A percentile compares a stretch with the other conserved stretches of the same genome.
These are phyloP conservation scores for Idaea biselata DNA, from an alignment of 2,888 invertebrate genomes.

Conservation along the genomic window DNA sequence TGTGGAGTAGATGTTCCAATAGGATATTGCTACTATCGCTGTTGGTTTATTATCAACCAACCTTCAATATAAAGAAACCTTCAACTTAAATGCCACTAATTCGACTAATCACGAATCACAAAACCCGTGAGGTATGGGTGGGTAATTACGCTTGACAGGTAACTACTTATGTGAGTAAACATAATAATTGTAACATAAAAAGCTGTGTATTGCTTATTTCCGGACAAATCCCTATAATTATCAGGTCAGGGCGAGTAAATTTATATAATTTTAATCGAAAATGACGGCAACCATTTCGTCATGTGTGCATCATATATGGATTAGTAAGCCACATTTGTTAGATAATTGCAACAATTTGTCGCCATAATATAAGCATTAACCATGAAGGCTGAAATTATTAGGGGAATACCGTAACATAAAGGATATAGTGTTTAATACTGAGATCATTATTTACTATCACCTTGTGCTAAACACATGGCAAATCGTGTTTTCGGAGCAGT, in stretches of 20 bases:
- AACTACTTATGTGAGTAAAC: not conserved
- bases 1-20: no score
- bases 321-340: slow-evolving; percentile 64
- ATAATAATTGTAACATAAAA: not conserved
- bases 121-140: not conserved
- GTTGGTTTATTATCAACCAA: no score
- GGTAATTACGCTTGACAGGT: not conserved
- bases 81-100: not conserved
- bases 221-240: slow-evolving; percentile 24
- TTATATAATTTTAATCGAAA: slow-evolving; percentile 36
- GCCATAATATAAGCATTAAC: slow-evolving; percentile 61
- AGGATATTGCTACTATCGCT: no score
- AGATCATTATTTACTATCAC: slow-evolving; percentile 40
- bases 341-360: slow-evolving; percentile 75
- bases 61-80: no score
- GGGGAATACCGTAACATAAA: slow-evolving; percentile 71
- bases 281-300: slow-evolving; percentile 47
- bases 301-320: slow-evolving; percentile 46
- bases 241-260: slow-evolving; percentile 35
- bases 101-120: not conserved
- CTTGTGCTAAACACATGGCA: slow-evolving; percentile 27
- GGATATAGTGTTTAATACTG: slow-evolving; percentile 64
- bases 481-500: slow-evolving; percentile 15
- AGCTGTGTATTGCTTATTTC: slow-evolving; percentile 10
- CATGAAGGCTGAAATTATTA: slow-evolving; percentile 76